A percentile compares a stretch with the other conserved stretches of the same genome.
Conservation (phyloP, 2,888 invertebrate genomes). For the Eupithecia insigniata region DNA sequence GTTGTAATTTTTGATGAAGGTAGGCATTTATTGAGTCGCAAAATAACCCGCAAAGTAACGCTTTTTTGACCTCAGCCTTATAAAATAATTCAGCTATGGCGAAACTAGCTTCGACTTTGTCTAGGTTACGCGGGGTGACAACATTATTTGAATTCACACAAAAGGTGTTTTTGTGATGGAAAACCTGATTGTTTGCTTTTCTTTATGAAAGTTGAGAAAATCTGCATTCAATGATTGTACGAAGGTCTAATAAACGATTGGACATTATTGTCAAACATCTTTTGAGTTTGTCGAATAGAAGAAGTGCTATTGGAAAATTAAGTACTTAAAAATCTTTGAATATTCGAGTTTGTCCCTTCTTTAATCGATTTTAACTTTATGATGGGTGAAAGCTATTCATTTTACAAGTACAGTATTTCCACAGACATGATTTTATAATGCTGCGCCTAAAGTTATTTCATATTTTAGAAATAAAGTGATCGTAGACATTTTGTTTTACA, state of each 20-base stretch:
- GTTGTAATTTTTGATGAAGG: neutral
- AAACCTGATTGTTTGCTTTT: constrained; percentile 21
- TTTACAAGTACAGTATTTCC: no score
- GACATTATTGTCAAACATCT: neutral
- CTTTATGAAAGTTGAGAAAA: neutral
- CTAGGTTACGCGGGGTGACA: constrained; percentile 32
- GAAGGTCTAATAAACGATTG: constrained; percentile 6
- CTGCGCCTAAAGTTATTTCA: no score
- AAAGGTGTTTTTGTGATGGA: constrained; percentile 36
- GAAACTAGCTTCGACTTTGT: constrained; percentile 43
- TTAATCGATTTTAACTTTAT: neutral
- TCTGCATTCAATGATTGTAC: constrained; percentile 18
- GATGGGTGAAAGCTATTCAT: neutral
- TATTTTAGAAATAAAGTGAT: neutral
- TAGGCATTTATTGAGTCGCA: neutral
- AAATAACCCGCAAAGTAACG: neutral
- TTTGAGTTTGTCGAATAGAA: neutral
- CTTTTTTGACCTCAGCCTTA: neutral
- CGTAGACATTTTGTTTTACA: neutral
- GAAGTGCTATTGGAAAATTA: neutral
- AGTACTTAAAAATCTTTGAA: neutral
- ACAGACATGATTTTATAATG: no score
- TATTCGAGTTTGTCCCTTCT: neutral
- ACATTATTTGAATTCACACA: constrained; percentile 37
- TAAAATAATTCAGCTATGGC: constrained; percentile 32